Evolutionary conservation across 92 coral and sea anemone genomes (phyloP).

Genomic region (Phymanthus crucifer): DNA sequence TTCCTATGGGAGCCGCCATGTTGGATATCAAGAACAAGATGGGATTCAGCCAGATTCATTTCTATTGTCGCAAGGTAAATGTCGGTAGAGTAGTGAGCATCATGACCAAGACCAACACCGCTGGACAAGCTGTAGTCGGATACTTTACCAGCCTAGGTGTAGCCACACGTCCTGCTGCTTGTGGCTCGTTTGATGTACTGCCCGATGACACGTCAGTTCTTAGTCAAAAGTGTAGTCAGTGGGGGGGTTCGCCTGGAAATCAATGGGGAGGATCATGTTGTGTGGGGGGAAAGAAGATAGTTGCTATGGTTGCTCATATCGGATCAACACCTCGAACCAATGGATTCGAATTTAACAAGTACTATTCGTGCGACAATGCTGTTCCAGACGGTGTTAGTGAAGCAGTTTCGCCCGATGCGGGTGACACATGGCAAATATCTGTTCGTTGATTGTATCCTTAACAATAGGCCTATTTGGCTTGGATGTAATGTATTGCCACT

Average conservation of each 20-base stretch:
- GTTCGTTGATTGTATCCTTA: neutral
- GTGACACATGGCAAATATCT: neutral
- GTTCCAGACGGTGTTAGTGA: neutral
- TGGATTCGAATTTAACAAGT: neutral
- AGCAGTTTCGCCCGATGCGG: neutral
- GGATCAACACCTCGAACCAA: neutral
- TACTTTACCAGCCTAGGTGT: constrained; percentile 16
- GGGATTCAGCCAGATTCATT: constrained; percentile 55
- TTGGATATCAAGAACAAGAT: constrained; percentile 30
- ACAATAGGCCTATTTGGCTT: too few relatives aligned
- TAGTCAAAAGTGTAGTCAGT: constrained; percentile 28
- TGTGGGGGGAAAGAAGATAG: neutral
- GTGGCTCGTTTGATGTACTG: constrained; percentile 49
- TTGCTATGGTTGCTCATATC: neutral
- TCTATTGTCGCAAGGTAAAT: constrained; percentile 53
- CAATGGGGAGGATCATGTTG: neutral
- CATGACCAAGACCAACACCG: constrained; percentile 34
- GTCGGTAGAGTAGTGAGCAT: constrained; percentile 50
- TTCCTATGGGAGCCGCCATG: constrained; percentile 18
- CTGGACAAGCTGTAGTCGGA: constrained; percentile 38
- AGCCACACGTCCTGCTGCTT: constrained; percentile 30
- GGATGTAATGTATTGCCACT: too few relatives aligned
- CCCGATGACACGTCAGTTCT: constrained; percentile 49
- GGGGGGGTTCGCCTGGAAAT: constrained; percentile 25
- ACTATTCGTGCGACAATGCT: neutral